These are phyloP conservation scores for Urocitellus parryii DNA, from an alignment of 2,113 vertebrate species.

Conservation along the genomic window DNA sequence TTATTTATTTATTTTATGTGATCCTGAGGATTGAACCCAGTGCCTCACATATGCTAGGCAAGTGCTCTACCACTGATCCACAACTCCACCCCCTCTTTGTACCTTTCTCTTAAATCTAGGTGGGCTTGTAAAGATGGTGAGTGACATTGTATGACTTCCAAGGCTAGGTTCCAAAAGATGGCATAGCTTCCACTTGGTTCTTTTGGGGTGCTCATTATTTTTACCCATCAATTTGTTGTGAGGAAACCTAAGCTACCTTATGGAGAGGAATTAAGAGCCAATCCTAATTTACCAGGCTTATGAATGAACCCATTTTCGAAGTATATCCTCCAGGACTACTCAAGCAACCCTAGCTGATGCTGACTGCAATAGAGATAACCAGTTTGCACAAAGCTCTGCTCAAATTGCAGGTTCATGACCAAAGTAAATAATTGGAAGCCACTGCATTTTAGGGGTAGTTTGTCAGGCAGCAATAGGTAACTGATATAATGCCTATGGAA, in stretches of 20 bases:
- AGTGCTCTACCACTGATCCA: too few relatives aligned
- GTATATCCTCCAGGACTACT: background rate
- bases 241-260: background rate
- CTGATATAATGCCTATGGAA: background rate
- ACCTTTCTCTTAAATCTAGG: constrained; percentile 2
- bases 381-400: background rate
- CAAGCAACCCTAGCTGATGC: background rate
- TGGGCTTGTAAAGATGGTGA: background rate
- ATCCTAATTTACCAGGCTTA: background rate
- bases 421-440: constrained; percentile 26
- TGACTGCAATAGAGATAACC: background rate
- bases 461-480: background rate
- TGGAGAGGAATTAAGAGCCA: background rate
- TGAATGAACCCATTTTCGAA: constrained; percentile 1
- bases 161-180: background rate
- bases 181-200: constrained; percentile 1
- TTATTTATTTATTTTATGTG: too few relatives aligned
- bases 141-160: constrained; percentile 31
- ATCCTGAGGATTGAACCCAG: too few relatives aligned
- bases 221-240: background rate
- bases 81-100: too few relatives aligned
- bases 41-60: too few relatives aligned
- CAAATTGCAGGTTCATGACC: background rate
- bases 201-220: background rate
- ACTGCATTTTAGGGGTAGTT: background rate